phyloP scores from a whole-genome alignment of 2,888 invertebrate genomes.

The Hipparchia semele region DNA sequence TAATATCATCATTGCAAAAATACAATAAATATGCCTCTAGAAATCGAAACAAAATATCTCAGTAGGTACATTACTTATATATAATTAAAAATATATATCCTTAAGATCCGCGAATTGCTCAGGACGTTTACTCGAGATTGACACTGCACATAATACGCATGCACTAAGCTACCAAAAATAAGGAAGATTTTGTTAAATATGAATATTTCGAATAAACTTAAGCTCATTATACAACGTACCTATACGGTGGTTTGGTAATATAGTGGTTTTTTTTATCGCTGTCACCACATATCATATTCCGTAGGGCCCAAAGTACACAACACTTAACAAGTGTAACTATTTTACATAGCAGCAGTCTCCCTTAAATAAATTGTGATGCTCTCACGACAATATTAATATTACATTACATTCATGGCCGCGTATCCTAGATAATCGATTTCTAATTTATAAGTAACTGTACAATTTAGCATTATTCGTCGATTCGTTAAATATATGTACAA shows the following conservation, averaged over 20 bases:
- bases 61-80: too few species aligned
- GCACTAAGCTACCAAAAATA: too few species aligned
- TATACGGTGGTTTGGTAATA: not conserved
- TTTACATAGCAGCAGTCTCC: conserved; percentile 65
- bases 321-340: conserved; percentile 55
- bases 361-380: conserved; percentile 67
- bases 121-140: too few species aligned
- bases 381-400: conserved; percentile 56
- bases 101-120: too few species aligned
- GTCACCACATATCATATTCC: not conserved
- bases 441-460: conserved; percentile 73
- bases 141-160: too few species aligned
- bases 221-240: not conserved
- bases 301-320: conserved; percentile 39
- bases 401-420: conserved; percentile 70
- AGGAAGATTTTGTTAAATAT: too few species aligned
- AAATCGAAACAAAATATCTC: too few species aligned
- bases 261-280: not conserved
- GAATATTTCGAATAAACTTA: too few species aligned
- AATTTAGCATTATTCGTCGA: conserved; percentile 61
- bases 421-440: conserved; percentile 60
- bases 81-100: too few species aligned
- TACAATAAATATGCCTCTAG: too few species aligned
- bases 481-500: conserved; percentile 73
- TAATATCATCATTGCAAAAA: too few species aligned